Evolutionary conservation across 2,797 vertebrate genomes (phyloP).

Genomic region (Pelodytes ibericus): DNA sequence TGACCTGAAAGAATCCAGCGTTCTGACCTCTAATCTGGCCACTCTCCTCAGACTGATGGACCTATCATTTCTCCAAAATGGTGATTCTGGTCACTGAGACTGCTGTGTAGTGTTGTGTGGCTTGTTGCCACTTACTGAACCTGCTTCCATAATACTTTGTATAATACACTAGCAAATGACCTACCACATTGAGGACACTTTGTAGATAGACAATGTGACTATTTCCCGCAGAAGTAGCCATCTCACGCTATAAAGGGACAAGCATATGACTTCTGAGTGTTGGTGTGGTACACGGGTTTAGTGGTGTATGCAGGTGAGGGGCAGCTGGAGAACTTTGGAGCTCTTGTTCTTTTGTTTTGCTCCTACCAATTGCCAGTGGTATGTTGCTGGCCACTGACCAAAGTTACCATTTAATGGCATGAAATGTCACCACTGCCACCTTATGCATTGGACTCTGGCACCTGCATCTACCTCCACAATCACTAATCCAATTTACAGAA

Average conservation of each 20-base stretch:
- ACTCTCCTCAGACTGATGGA: constrained; percentile 1
- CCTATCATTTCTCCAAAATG: not conserved
- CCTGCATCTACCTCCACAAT: no score
- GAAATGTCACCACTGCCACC: not conserved
- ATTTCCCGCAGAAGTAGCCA: no score
- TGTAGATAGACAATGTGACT: not conserved
- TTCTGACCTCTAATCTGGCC: constrained; percentile 10
- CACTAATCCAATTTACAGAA: no score
- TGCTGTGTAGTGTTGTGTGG: not conserved
- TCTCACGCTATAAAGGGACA: no score
- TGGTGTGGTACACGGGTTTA: no score
- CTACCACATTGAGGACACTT: constrained; percentile 43
- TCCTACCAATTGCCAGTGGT: not conserved
- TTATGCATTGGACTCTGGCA: no score
- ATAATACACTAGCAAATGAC: not conserved
- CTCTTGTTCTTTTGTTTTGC: not conserved
- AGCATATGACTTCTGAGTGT: no score
- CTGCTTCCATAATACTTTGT: not conserved
- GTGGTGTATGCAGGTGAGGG: no score
- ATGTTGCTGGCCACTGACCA: no score
- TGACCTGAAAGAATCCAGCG: not conserved
- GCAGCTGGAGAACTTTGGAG: no score
- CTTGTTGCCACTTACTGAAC: no score
- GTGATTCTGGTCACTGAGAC: constrained; percentile 20
- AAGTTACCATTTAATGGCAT: no score